Evolutionary conservation across 2,113 vertebrate species (phyloP), one percentile per base, ranked within the genome.

Genomic region (Hassar affinis): DNA sequence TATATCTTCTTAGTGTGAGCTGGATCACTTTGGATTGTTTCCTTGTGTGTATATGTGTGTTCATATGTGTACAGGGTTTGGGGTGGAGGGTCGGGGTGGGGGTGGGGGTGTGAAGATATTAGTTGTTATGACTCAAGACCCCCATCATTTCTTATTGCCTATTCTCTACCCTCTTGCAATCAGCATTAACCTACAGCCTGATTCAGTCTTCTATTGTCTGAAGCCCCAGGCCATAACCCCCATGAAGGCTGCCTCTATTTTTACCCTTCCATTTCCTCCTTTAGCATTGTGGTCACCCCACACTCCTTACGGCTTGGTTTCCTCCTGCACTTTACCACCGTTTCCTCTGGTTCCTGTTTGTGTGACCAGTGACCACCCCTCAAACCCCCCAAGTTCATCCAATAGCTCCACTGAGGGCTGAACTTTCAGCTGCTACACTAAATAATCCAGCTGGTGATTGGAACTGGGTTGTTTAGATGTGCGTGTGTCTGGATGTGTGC

Each of bases 321-420:
- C 94, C 94, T 93, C 86, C 88, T 89, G 91, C 92, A 90, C 38
- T 92, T 92, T 81, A 89, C 86, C 87, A 89, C 93, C 92, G 90
- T 82, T 89, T 92, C 93, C 90, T 92, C 90, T 82, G 88, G 89
- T 94, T 95, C 94, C 94, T 95, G 94, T 95, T 94, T 95, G 91
- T 89, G 30, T 17, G 79, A 35, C 74, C 69, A 66, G 30, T 3
- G 25, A 79, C 33, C 17, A 17, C 15, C 15, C 51, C 14, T 45
- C 18, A n/a, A 3, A 22, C 71, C 80, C 27, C 17, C 33, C 30
- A 25, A 27, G 52, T 22, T 57, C 61, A 78, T 71, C 61, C 51
- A 49, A 69, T 45, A n/a, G 87, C 90, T 87, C 91, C 90, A 91
- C 88, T 80, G 71, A 57, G 80, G 89, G 82, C 90, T 81, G 57